Conservation (phyloP, 2,113 vertebrate species). For the Protobothrops flavoviridis region DNA sequence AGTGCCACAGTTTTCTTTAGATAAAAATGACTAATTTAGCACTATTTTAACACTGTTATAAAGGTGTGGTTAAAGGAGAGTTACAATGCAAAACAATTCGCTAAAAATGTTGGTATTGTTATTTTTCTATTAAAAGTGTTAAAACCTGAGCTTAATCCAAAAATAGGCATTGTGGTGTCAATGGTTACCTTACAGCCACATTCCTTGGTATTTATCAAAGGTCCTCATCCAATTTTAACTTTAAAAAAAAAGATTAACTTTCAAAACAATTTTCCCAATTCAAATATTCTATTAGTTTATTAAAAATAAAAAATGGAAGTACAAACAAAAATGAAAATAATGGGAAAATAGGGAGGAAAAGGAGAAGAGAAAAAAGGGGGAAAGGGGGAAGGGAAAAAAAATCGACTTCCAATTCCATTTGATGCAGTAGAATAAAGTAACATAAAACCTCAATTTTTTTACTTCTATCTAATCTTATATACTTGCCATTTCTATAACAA, state of each 20-base stretch:
- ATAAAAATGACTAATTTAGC: background rate
- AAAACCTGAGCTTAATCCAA: background rate
- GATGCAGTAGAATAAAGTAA: background rate
- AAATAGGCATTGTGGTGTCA: background rate
- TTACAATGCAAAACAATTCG: background rate
- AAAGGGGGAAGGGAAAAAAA: background rate
- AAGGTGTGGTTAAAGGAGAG: background rate
- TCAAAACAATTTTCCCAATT: background rate
- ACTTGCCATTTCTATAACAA: background rate
- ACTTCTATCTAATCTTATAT: background rate
- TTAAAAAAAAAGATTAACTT: background rate
- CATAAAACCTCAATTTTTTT: background rate
- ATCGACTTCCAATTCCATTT: background rate
- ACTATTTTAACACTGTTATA: background rate
- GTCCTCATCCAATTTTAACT: background rate
- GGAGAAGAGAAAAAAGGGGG: background rate
- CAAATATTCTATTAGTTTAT: background rate
- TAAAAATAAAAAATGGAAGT: background rate
- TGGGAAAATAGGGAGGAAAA: background rate
- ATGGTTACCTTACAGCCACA: background rate
- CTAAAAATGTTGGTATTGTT: background rate
- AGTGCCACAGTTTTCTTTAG: background rate
- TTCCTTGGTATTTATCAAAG: background rate
- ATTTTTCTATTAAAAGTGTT: background rate
- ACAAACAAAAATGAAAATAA: background rate